Conservation (phyloP, 2,113 vertebrate genomes). For the Speoplatyrhinus poulsoni region DNA sequence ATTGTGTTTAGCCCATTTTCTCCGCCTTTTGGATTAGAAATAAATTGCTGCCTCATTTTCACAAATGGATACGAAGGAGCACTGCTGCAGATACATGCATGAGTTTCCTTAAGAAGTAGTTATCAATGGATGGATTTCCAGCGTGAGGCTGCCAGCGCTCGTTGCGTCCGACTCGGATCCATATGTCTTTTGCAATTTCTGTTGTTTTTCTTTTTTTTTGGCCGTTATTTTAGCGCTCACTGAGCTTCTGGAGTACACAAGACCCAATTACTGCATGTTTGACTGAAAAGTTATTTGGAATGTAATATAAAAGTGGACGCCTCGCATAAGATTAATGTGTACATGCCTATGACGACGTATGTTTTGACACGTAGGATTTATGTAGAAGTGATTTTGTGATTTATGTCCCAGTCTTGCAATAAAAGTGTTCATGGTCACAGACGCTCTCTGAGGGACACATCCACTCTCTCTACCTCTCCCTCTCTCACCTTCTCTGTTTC, state of each 20-base stretch:
- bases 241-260: conserved; percentile 43
- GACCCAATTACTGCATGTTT: conserved; percentile 18
- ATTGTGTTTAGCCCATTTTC: conserved; percentile 70
- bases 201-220: conserved; percentile 38
- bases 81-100: conserved; percentile 47
- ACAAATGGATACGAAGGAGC: conserved; percentile 71
- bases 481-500: background rate
- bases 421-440: conserved; percentile 34
- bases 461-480: background rate
- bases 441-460: conserved; percentile 12
- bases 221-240: conserved; percentile 14
- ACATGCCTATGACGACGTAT: conserved; percentile 35
- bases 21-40: conserved; percentile 71
- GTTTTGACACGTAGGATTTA: conserved; percentile 28
- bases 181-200: conserved; percentile 49
- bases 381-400: conserved; percentile 42
- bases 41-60: conserved; percentile 74
- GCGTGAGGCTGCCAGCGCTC: conserved; percentile 57
- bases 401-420: conserved; percentile 40
- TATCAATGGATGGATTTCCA: conserved; percentile 76
- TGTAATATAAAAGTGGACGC: conserved; percentile 45
- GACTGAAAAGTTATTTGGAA: conserved; percentile 46
- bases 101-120: conserved; percentile 68
- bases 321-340: conserved; percentile 38
- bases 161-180: conserved; percentile 61